phyloP scores from a whole-genome alignment of 1,140 invertebrate genomes.

The Mya arenaria region DNA sequence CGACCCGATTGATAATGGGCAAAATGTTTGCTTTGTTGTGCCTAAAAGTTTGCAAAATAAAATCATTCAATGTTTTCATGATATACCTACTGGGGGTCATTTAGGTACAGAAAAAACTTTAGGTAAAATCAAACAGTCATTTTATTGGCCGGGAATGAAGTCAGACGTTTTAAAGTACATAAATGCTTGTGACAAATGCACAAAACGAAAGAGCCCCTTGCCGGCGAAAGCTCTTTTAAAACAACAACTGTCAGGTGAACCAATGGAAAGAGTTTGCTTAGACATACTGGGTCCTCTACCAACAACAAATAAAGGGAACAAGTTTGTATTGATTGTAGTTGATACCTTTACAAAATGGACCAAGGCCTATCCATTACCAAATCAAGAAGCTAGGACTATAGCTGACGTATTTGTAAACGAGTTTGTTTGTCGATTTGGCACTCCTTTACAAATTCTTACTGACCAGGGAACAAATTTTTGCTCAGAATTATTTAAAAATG shows the following conservation, averaged over 20 bases:
- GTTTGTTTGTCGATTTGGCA: conserved; percentile 27
- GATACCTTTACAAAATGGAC: conserved; percentile 34
- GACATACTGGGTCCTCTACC: too few relatives aligned
- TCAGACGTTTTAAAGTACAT: not conserved
- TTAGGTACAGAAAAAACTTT: not conserved
- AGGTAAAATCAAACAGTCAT: not conserved
- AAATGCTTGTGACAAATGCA: not conserved
- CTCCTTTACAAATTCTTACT: conserved; percentile 28
- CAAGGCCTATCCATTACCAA: not conserved
- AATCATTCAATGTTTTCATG: not conserved
- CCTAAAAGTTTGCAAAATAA: not conserved
- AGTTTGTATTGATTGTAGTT: conserved; percentile 4
- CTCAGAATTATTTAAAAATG: not conserved
- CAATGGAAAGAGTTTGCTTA: conserved; percentile 30
- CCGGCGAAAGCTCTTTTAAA: not conserved
- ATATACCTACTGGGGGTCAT: conserved; percentile 6
- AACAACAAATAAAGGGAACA: too few relatives aligned
- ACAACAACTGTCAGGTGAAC: not conserved
- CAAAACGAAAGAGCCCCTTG: not conserved
- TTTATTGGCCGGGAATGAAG: not conserved
- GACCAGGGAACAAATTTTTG: conserved; percentile 45
- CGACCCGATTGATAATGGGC: not conserved
- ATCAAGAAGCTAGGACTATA: conserved; percentile 4
- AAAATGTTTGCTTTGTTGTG: not conserved
- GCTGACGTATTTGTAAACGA: conserved; percentile 26